Evolutionary conservation across 2,113 vertebrate species (phyloP).

Genomic region (Okapia johnstoni): DNA sequence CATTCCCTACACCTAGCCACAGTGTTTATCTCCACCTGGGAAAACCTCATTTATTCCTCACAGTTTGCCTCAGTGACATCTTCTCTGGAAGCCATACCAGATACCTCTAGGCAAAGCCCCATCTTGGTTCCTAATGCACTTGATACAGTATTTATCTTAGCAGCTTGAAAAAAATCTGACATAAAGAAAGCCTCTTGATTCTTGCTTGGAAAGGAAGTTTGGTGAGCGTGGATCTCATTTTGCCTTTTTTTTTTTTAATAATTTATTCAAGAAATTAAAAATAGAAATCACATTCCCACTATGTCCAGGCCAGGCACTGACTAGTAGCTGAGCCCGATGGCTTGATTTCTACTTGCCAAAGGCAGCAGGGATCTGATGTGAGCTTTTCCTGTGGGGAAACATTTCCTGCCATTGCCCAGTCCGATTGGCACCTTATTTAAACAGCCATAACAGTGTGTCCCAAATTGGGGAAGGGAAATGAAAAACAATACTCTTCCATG

Average conservation of each 20-base stretch:
- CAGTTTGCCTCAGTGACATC: neutral
- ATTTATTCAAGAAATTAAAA: slow-evolving; percentile 22
- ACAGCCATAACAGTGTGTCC: slow-evolving; percentile 21
- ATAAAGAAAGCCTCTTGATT: slow-evolving; percentile 19
- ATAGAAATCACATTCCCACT: neutral
- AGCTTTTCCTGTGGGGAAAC: slow-evolving; percentile 40
- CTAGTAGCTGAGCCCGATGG: neutral
- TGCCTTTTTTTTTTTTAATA: neutral
- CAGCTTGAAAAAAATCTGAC: neutral
- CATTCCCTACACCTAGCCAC: neutral
- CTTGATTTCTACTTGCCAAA: slow-evolving; percentile 43
- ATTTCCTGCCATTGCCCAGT: slow-evolving; percentile 44
- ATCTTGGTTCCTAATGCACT: neutral
- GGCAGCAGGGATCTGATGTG: neutral
- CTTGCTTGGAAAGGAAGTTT: slow-evolving; percentile 12
- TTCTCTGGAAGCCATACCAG: neutral
- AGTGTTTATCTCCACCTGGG: neutral
- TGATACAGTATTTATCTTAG: neutral
- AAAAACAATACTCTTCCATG: slow-evolving; percentile 34
- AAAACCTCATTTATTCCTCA: neutral
- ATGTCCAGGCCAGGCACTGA: neutral
- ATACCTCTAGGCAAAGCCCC: neutral
- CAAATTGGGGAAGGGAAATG: slow-evolving; percentile 37
- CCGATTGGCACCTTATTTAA: slow-evolving; percentile 45
- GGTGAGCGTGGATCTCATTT: neutral